Evolutionary conservation across 2,797 vertebrate species (phyloP).

Genomic region (Harpagifer antarcticus): DNA sequence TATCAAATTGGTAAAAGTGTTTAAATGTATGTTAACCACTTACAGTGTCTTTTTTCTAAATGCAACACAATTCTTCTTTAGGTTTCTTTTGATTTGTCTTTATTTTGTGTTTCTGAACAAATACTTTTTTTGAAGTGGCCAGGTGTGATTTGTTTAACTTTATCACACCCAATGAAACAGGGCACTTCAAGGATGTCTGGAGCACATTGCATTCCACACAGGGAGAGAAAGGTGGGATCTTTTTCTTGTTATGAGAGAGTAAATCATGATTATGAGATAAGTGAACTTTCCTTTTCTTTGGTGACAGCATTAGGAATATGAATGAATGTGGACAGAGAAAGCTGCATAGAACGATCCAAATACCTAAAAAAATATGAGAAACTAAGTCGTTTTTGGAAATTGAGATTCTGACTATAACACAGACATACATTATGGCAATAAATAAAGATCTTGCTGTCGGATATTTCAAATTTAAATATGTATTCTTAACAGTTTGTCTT

Average conservation of each 20-base stretch:
- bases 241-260: neutral
- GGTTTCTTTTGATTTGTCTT: too few species aligned
- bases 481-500: neutral
- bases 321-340: neutral
- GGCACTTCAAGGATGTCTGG: neutral
- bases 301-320: neutral
- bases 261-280: neutral
- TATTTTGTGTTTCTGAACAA: neutral
- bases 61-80: too few species aligned
- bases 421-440: neutral
- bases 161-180: neutral
- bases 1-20: neutral
- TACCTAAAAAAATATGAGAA: neutral
- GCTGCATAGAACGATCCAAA: neutral
- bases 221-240: neutral
- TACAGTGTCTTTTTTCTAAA: neutral
- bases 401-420: neutral
- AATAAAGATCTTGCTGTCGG: neutral
- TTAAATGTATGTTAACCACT: neutral
- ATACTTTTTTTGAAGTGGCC: neutral
- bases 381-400: neutral
- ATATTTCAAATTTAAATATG: slow-evolving; percentile 2
- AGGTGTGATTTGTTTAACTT: neutral
- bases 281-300: neutral
- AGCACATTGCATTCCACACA: neutral